phyloP scores from a whole-genome alignment of 1,140 invertebrate species.

The Drosophila pachea region DNA sequence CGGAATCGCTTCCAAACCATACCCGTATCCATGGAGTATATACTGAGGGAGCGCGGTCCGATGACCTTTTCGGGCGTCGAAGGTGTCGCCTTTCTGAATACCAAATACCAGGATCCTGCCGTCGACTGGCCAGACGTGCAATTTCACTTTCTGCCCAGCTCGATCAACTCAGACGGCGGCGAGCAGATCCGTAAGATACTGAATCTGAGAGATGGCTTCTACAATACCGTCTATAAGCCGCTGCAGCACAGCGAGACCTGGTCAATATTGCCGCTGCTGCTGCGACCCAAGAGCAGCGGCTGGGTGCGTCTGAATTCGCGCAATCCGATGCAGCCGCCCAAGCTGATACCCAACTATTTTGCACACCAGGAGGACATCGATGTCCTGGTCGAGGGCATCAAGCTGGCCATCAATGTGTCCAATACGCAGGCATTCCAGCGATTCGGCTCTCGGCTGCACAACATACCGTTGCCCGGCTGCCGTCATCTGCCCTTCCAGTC shows the following conservation, averaged over 20 bases:
- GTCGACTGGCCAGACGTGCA: slow-evolving; percentile 91
- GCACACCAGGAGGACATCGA: slow-evolving; percentile 88
- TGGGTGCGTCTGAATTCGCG: slow-evolving; percentile 87
- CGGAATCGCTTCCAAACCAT: slow-evolving; percentile 88
- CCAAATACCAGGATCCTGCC: slow-evolving; percentile 87
- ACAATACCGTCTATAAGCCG: slow-evolving; percentile 91
- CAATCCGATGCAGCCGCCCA: slow-evolving; percentile 90
- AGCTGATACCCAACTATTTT: slow-evolving; percentile 96
- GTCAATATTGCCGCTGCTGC: slow-evolving; percentile 88
- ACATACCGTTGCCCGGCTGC: slow-evolving; percentile 90
- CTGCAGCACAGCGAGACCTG: slow-evolving; percentile 88
- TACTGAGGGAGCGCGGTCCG: slow-evolving; percentile 87
- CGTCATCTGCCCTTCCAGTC: slow-evolving; percentile 84
- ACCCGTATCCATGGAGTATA: slow-evolving; percentile 89
- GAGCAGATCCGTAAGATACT: slow-evolving; percentile 87
- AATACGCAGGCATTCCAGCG: slow-evolving; percentile 88
- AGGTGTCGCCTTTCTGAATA: slow-evolving; percentile 90
- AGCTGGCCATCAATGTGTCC: slow-evolving; percentile 88
- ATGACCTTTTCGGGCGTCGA: slow-evolving; percentile 91
- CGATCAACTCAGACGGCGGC: slow-evolving; percentile 88
- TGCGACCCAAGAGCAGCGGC: slow-evolving; percentile 91
- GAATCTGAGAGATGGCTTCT: slow-evolving; percentile 88
- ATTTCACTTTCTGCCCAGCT: slow-evolving; percentile 91
- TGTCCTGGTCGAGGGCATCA: slow-evolving; percentile 88
- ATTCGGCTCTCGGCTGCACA: slow-evolving; percentile 88